Base-by-base conservation (phyloP, 2,797 vertebrate species). In the Coendou prehensilis region DNA sequence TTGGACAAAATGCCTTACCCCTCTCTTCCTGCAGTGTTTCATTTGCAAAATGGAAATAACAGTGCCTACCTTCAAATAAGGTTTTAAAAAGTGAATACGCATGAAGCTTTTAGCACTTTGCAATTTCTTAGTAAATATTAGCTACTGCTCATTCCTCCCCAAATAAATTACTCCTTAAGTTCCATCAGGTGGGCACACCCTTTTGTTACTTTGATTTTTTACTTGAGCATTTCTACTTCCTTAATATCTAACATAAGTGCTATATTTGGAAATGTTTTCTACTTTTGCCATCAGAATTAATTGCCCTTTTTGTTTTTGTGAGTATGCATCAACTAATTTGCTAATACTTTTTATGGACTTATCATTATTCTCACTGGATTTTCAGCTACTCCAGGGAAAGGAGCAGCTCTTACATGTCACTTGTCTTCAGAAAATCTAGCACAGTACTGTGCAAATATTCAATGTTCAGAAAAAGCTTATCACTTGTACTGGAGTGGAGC, bases 391-490 rank as follows among this genome's bases (percentile, higher is more conserved):
- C 22, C 9, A 64, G 50, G 59, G 71, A 88, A 80, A 67, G n/a
- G 47, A 80, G 37, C 13, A 52, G 13, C 41, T 52, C 45, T n/a
- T 67, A 41, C 28, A 28, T 14, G 10, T 37, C 9, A 57, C 26
- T 82, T 87, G 73, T 84, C 41, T 87, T 81, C 20, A 30, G n/a
- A 61, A 22, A 94, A 67, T 81, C 76, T 63, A 63, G 4, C n/a
- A 78, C 63, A 91, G 61, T 8, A 0, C 2, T 75, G 0, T 81
- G 47, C 14, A 87, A 87, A 93, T 45, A 90, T 11, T 20, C 30
- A 45, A 11, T 41, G 3, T 59, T 79, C 28, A 18, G 71, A 50
- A 89, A 93, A 85, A 78, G 18, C n/a, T 92, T 87, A 89, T 93
- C 59, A 47, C 28, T 78, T 87, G 33, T 73, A 87, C 15, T 63